A percentile compares a stretch with the other conserved stretches of the same genome.
These are phyloP conservation scores for Achroia grisella DNA, from an alignment of 1,140 invertebrate genomes.

Conservation along the genomic window DNA sequence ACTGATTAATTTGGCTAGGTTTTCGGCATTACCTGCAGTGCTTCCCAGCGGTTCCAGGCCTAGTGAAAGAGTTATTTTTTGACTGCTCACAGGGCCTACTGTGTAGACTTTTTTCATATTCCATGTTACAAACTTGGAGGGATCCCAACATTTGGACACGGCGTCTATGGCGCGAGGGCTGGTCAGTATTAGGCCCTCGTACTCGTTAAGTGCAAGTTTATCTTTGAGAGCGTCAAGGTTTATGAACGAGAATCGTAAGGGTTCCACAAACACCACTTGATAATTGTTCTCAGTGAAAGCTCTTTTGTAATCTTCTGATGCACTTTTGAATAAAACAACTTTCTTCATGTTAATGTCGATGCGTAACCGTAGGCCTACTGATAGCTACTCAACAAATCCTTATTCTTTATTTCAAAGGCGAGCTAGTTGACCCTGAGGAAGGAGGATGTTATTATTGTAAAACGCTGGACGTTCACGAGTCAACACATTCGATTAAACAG, in stretches of 20 bases:
- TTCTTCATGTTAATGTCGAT: conserved; percentile 48
- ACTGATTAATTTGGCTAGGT: conserved; percentile 63
- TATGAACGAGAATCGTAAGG: conserved; percentile 67
- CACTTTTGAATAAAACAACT: conserved; percentile 73
- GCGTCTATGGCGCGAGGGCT: conserved; percentile 73
- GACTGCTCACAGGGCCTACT: conserved; percentile 69
- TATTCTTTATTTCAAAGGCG: conserved; percentile 23
- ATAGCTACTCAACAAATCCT: background rate
- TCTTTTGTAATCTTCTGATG: conserved; percentile 71
- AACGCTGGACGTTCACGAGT: background rate
- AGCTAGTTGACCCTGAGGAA: conserved; percentile 40
- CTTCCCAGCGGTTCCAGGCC: conserved; percentile 68
- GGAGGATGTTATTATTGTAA: conserved; percentile 22
- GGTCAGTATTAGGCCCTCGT: conserved; percentile 73
- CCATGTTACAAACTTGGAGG: conserved; percentile 64
- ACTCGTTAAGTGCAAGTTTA: conserved; percentile 57
- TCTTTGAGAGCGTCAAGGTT: conserved; percentile 50
- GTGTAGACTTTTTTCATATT: conserved; percentile 69
- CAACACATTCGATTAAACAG: background rate
- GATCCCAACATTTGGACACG: conserved; percentile 55
- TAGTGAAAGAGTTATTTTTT: conserved; percentile 55
- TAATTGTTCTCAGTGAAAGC: conserved; percentile 61
- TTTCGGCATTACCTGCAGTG: conserved; percentile 69
- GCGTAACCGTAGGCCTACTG: background rate
- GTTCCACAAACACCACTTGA: conserved; percentile 70